A percentile compares a stretch with the other conserved stretches of the same genome.
phyloP scores from a whole-genome alignment of 37 sponge, comb jelly and placozoan genomes.

The Tethya wilhelma region DNA sequence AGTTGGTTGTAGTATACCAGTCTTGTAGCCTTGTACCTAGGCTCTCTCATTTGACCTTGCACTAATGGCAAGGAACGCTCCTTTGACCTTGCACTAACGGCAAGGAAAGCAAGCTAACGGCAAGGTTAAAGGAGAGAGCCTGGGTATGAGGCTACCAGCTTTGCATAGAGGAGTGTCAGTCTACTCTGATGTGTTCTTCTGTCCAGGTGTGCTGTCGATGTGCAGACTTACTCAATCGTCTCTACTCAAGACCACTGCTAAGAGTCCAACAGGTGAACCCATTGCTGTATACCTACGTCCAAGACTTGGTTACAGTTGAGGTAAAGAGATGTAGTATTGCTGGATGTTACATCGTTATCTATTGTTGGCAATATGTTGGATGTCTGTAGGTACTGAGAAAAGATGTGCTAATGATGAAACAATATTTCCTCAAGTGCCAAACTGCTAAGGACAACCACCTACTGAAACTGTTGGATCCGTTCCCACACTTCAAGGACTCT shows the following conservation, averaged over 20 bases:
- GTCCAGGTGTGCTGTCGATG: conserved; percentile 68
- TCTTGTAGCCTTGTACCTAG: too few relatives aligned
- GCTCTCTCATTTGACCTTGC: too few relatives aligned
- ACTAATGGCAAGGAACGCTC: too few relatives aligned
- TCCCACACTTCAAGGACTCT: conserved; percentile 60
- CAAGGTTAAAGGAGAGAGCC: too few relatives aligned
- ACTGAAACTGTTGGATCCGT: conserved; percentile 40
- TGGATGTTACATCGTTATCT: neutral
- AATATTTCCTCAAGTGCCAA: conserved; percentile 67
- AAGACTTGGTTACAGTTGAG: conserved; percentile 55
- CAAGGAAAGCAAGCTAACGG: too few relatives aligned
- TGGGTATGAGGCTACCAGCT: too few relatives aligned
- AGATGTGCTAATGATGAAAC: conserved; percentile 76
- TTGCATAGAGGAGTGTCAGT: too few relatives aligned
- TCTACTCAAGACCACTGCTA: conserved; percentile 43
- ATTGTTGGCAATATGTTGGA: neutral
- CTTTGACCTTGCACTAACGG: too few relatives aligned
- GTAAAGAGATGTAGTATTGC: neutral
- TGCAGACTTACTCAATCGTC: conserved; percentile 21
- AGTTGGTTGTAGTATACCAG: too few relatives aligned
- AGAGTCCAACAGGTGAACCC: conserved; percentile 41
- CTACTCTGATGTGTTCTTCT: too few relatives aligned
- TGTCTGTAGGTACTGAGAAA: conserved; percentile 56
- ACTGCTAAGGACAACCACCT: conserved; percentile 63
- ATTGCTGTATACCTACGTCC: conserved; percentile 70